Base-by-base conservation (phyloP, 1,140 invertebrate species). In the Acromyrmex echinatior region DNA sequence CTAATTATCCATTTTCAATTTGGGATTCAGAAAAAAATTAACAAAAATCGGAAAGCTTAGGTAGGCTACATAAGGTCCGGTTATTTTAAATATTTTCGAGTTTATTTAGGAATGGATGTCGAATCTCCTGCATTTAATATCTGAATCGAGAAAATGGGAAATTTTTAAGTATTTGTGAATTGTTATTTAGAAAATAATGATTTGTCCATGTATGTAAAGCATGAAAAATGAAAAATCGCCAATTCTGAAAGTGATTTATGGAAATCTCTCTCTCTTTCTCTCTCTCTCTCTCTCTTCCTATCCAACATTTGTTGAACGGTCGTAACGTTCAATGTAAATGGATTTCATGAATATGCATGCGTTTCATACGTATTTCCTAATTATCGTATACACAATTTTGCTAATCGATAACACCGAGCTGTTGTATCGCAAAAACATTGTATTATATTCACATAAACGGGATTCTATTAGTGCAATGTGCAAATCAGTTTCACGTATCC, bases 341-440 rank as follows among this genome's bases (percentile, higher is more conserved):
- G 63, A 25, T 80, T 68, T 86, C 84, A 66, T 86, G 76, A 86
- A 86, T 86, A 80, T 86, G 65, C 77, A 84, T 84, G 31, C 39
- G 25, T 58, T 84, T 84, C 25, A 74, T 84, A 84, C 56, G 80
- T 70, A 84, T 76, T 84, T 39, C 70, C 80, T 84, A 84, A 84
- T 84, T 84, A 84, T 84, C 80, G 80, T 31, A 84, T 62, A 84
- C 70, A 74, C 80, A 84, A 84, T 84, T 84, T 84, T 84, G 45
- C 80, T 84, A 84, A 84, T 84, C 80, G 70, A 84, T 74, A 84
- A 74, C 80, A 84, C 49, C 70, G 70, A 39, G 70, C 70, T 28
- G 68, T 73, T 74, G 68, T 74, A 62, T 74, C 53, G 39, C 80
- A 76, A 84, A 84, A 84, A 84, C 70, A 76, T 74, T 76, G 70